Conservation (phyloP, 1,140 invertebrate genomes). For the Eupristina koningsbergeri region DNA sequence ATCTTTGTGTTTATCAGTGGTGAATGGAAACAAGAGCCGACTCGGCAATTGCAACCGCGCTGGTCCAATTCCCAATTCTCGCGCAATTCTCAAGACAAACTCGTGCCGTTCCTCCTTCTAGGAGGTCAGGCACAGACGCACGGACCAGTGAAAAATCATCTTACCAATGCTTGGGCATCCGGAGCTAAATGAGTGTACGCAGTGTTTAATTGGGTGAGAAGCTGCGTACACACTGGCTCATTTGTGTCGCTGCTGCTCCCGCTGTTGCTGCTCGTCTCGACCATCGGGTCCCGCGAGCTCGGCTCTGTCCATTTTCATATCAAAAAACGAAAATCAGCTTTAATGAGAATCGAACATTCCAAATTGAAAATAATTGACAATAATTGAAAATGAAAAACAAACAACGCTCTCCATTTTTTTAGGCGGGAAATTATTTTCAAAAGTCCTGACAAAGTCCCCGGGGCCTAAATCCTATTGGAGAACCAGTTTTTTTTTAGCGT, state of each 20-base stretch:
- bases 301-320: slow-evolving; percentile 60
- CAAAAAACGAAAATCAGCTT: neutral
- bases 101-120: neutral
- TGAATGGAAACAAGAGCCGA: neutral
- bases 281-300: slow-evolving; percentile 71
- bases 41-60: no score
- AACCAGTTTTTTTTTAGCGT: no score
- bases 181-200: slow-evolving; percentile 72
- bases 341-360: no score
- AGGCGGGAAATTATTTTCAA: neutral
- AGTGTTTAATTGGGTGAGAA: slow-evolving; percentile 70
- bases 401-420: no score
- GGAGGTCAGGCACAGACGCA: neutral
- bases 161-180: slow-evolving; percentile 71
- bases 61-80: no score
- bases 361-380: no score
- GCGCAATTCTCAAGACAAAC: no score
- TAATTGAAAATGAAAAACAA: no score
- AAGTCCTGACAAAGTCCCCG: slow-evolving; percentile 1
- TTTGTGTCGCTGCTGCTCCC: slow-evolving; percentile 70
- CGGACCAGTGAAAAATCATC: slow-evolving; percentile 45
- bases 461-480: slow-evolving; percentile 25
- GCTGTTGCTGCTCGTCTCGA: slow-evolving; percentile 69
- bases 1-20: neutral
- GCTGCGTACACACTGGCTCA: slow-evolving; percentile 70